Percentiles rank a stretch among this genome's conserved stretches.
Evolutionary conservation across 2,113 vertebrate genomes (phyloP).

Genomic region (Panthera leo): DNA sequence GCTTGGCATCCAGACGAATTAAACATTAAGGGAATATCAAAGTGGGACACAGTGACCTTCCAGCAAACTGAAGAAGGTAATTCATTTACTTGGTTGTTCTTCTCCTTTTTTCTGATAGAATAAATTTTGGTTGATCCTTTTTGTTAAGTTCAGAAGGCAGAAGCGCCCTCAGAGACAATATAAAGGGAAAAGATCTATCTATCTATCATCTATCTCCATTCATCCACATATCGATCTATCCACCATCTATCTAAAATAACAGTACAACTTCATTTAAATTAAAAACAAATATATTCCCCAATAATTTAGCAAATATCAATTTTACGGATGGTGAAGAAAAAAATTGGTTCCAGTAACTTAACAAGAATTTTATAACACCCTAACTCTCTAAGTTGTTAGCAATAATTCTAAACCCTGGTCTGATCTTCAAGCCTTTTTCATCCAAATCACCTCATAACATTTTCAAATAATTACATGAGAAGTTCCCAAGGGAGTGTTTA

Average conservation of each 20-base stretch:
- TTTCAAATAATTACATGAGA: conserved; percentile 5
- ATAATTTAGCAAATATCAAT: not conserved
- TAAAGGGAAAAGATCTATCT: not conserved
- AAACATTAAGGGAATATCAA: conserved; percentile 54
- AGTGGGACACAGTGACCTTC: conserved; percentile 40
- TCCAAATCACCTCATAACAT: not conserved
- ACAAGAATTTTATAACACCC: not conserved
- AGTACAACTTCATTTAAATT: conserved; percentile 35
- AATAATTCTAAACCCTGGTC: not conserved
- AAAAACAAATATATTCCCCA: not conserved
- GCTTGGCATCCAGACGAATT: conserved; percentile 36
- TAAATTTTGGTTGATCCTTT: not conserved
- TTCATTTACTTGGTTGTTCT: conserved; percentile 58
- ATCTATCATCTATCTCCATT: not conserved
- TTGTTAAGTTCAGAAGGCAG: not conserved
- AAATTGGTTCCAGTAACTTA: not conserved
- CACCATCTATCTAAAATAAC: not conserved
- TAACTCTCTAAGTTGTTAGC: not conserved
- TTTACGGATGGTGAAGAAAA: not conserved
- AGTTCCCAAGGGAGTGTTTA: conserved; percentile 1
- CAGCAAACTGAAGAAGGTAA: conserved; percentile 39
- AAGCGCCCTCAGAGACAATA: not conserved
- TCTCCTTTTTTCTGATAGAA: not conserved
- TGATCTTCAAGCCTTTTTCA: not conserved
- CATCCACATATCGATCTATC: not conserved